Percentiles rank a stretch among this genome's conserved stretches.
Evolutionary conservation across 1,140 invertebrate genomes (phyloP).

Genomic region (Lepidurus couesii): DNA sequence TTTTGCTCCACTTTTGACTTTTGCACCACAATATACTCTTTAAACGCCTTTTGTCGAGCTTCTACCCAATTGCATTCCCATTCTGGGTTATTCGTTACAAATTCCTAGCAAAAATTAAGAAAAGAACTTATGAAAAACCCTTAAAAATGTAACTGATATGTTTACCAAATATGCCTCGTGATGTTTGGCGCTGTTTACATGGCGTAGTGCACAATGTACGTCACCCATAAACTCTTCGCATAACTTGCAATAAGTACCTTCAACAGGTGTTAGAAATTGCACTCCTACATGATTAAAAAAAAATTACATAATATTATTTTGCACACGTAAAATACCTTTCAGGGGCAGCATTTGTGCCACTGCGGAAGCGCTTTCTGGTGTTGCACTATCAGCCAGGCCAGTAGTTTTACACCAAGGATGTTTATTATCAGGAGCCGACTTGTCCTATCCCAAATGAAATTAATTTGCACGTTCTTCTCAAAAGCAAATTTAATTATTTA

Average conservation of each 20-base stretch:
- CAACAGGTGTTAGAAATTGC: slow-evolving; percentile 75
- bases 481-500: background rate
- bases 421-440: too few relatives aligned
- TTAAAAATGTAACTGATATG: background rate
- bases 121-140: background rate
- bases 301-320: too few relatives aligned
- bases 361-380: too few relatives aligned
- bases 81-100: slow-evolving; percentile 3
- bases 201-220: slow-evolving; percentile 73
- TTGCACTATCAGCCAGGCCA: too few relatives aligned
- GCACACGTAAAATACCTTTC: too few relatives aligned
- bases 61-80: background rate
- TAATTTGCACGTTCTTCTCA: too few relatives aligned
- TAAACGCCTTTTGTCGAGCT: background rate
- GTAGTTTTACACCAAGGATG: too few relatives aligned
- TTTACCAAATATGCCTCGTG: slow-evolving; percentile 61
- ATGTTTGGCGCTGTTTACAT: slow-evolving; percentile 70
- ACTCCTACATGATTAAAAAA: slow-evolving; percentile 52
- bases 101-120: background rate
- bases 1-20: background rate
- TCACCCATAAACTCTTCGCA: slow-evolving; percentile 81
- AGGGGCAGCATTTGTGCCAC: too few relatives aligned
- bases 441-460: too few relatives aligned
- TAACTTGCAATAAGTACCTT: slow-evolving; percentile 82
- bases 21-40: background rate